Percentiles rank a stretch among this genome's conserved stretches.
Conservation (phyloP, 23 tunicate species). For the Trididemnum miniatum region DNA sequence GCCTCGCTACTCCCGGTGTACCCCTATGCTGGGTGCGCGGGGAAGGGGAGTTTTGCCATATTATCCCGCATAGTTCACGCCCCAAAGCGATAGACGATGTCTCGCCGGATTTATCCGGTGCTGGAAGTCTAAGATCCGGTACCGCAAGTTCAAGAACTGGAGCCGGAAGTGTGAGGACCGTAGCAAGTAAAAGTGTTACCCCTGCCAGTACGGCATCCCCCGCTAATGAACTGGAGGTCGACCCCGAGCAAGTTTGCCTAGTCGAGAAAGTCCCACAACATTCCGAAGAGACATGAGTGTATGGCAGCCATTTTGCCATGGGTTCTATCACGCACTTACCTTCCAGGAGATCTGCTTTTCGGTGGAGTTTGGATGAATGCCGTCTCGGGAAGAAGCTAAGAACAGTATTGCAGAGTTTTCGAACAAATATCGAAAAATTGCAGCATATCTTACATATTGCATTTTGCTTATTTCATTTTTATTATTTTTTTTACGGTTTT, state of each 20-base stretch:
- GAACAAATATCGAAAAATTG: neutral
- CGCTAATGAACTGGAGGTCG: neutral
- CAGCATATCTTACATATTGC: neutral
- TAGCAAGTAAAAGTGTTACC: neutral
- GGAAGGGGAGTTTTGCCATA: constrained; percentile 62
- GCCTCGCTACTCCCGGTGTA: constrained; percentile 3
- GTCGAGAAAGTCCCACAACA: neutral
- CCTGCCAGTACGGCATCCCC: neutral
- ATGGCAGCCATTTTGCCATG: no score
- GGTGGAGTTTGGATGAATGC: no score
- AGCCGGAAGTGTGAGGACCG: neutral
- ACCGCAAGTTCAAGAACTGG: neutral
- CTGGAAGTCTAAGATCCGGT: neutral
- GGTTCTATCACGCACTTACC: no score
- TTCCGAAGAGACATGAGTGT: neutral
- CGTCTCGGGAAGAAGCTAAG: no score
- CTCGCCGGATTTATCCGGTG: neutral
- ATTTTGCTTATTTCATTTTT: no score
- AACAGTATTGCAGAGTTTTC: neutral
- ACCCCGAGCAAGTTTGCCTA: constrained; percentile 12
- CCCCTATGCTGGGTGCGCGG: constrained; percentile 68
- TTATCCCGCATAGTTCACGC: constrained; percentile 34
- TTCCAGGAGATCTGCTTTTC: no score
- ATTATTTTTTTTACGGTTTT: no score
- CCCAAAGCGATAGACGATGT: constrained; percentile 12